These are phyloP conservation scores for Polypterus bichir DNA, from an alignment of 2,113 vertebrate species.

Conservation along the genomic window DNA sequence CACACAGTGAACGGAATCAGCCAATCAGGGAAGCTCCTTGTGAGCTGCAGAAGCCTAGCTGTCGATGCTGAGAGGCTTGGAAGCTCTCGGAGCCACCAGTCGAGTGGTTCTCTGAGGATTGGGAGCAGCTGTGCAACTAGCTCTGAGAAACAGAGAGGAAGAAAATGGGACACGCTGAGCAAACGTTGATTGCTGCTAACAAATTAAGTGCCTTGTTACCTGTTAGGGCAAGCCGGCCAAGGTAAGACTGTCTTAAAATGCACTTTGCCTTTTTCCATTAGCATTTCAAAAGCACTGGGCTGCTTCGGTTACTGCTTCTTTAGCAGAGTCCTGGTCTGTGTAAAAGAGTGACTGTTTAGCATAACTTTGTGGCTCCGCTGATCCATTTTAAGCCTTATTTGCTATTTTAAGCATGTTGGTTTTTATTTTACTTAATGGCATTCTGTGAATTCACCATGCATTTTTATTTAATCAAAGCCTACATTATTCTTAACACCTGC, in stretches of 20 bases:
- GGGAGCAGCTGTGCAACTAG: constrained; percentile 34
- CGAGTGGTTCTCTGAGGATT: constrained; percentile 39
- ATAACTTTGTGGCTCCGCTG: not conserved
- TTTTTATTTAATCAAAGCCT: no score
- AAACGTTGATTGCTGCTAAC: constrained; percentile 34
- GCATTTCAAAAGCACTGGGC: constrained; percentile 3
- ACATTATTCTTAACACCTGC: no score
- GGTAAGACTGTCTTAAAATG: constrained; percentile 47
- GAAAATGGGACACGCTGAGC: constrained; percentile 12
- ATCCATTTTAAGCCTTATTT: no score
- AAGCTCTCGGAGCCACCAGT: constrained; percentile 29
- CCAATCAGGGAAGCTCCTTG: constrained; percentile 44
- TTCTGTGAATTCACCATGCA: no score
- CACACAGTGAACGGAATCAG: constrained; percentile 26
- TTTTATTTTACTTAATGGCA: no score
- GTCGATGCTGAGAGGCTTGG: constrained; percentile 29
- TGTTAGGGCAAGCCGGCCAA: constrained; percentile 53
- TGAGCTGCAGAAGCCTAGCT: constrained; percentile 45
- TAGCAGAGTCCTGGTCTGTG: not conserved
- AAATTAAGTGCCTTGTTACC: constrained; percentile 46
- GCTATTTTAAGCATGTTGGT: no score
- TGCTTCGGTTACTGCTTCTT: not conserved
- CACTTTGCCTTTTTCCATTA: constrained; percentile 29
- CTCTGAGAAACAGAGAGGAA: constrained; percentile 15
- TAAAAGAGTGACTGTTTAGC: not conserved